phyloP scores from a whole-genome alignment of 2,888 invertebrate species.

The Philopedon plagiatum region DNA sequence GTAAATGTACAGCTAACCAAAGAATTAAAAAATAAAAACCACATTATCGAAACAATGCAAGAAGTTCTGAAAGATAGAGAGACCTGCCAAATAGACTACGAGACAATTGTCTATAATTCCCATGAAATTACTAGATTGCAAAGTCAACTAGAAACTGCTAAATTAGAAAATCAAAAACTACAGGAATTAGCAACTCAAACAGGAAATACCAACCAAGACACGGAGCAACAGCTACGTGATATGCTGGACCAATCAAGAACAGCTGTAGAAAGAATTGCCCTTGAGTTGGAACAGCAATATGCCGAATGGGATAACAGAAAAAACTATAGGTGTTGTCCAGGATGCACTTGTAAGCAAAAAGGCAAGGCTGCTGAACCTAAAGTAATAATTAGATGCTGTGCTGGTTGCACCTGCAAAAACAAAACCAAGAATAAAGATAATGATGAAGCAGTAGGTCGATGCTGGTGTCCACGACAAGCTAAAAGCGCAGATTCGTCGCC shows the following conservation, averaged over 20 bases:
- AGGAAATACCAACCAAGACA: slow-evolving; percentile 52
- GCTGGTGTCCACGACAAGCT: background rate
- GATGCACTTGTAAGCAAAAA: slow-evolving; percentile 44
- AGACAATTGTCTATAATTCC: slow-evolving; percentile 21
- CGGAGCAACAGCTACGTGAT: slow-evolving; percentile 60
- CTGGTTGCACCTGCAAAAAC: slow-evolving; percentile 40
- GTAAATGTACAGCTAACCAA: slow-evolving; percentile 28
- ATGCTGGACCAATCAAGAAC: slow-evolving; percentile 63
- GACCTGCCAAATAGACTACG: slow-evolving; percentile 14
- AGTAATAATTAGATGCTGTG: slow-evolving; percentile 40
- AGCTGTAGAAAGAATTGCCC: slow-evolving; percentile 61
- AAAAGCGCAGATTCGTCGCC: slow-evolving; percentile 22
- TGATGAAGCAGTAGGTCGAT: background rate
- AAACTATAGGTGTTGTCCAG: slow-evolving; percentile 45
- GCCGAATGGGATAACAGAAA: slow-evolving; percentile 56
- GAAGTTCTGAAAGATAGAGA: slow-evolving; percentile 54
- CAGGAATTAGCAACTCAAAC: slow-evolving; percentile 48
- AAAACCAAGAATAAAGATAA: slow-evolving; percentile 1
- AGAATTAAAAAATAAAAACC: slow-evolving; percentile 53
- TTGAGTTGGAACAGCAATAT: slow-evolving; percentile 61
- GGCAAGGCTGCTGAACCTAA: slow-evolving; percentile 14
- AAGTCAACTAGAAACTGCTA: slow-evolving; percentile 38
- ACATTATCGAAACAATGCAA: slow-evolving; percentile 51
- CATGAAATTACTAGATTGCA: slow-evolving; percentile 50
- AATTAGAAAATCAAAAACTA: slow-evolving; percentile 38